A percentile compares a stretch with the other conserved stretches of the same genome.
Conservation (phyloP, 2,888 invertebrate genomes). For the Labia minor region DNA sequence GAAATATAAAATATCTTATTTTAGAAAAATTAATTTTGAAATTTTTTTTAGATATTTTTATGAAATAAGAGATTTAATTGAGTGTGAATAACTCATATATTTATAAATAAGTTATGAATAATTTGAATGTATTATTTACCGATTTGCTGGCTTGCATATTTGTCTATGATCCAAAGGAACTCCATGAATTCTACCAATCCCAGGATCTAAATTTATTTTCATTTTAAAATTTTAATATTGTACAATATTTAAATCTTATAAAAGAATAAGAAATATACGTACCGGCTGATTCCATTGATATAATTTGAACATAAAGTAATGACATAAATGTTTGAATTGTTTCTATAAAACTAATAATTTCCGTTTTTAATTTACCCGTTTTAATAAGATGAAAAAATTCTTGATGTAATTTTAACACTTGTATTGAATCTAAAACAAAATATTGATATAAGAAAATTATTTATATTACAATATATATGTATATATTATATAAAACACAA, state of each 20-base stretch:
- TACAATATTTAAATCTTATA: background rate
- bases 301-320: conserved; percentile 61
- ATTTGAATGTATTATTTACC: conserved; percentile 30
- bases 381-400: conserved; percentile 48
- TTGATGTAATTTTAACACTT: conserved; percentile 55
- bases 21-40: too few relatives aligned
- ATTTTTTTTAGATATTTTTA: too few relatives aligned
- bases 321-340: conserved; percentile 58
- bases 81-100: too few relatives aligned
- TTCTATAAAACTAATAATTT: conserved; percentile 48
- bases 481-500: conserved; percentile 9
- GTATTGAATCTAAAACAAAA: conserved; percentile 50
- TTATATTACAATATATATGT: too few relatives aligned
- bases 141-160: conserved; percentile 71
- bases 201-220: conserved; percentile 52
- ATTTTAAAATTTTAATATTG: background rate
- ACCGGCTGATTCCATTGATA: conserved; percentile 70
- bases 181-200: conserved; percentile 61
- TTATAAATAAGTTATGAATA: too few relatives aligned
- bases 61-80: too few relatives aligned
- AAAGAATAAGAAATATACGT: conserved; percentile 27
- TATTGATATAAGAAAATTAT: background rate
- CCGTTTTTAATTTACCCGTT: conserved; percentile 41
- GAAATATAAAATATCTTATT: too few relatives aligned
- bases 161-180: conserved; percentile 71